A percentile compares a stretch with the other conserved stretches of the same genome.
Evolutionary conservation across 2,888 invertebrate species (phyloP).

Genomic region (Seira sanloemensis): DNA sequence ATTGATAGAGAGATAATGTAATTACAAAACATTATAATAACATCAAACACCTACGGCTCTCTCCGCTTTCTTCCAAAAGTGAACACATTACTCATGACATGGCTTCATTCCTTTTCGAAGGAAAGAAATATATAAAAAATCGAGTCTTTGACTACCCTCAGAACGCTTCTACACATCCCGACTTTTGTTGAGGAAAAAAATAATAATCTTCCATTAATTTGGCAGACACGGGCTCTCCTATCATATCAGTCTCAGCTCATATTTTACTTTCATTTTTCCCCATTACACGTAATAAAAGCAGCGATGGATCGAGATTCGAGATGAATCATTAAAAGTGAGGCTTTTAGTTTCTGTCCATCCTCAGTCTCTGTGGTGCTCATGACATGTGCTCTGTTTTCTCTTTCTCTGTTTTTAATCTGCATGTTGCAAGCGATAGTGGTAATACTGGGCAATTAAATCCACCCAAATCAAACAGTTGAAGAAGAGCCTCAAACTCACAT

Average conservation of each 20-base stretch:
- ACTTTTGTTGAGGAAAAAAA: too few relatives aligned
- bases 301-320: background rate
- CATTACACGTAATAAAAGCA: background rate
- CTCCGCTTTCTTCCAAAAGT: background rate
- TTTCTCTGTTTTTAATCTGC: background rate
- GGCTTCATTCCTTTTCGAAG: background rate
- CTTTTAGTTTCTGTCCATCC: background rate
- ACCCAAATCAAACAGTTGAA: constrained; percentile 40
- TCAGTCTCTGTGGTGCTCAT: background rate
- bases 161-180: too few relatives aligned
- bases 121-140: background rate
- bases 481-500: too few relatives aligned
- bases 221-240: constrained; percentile 7
- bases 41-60: constrained; percentile 36
- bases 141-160: too few relatives aligned
- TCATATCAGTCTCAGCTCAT: background rate
- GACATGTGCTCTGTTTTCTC: constrained; percentile 15
- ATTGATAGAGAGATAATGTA: constrained; percentile 49
- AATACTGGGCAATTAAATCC: constrained; percentile 30
- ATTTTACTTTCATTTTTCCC: background rate
- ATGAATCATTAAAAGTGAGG: background rate
- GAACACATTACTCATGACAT: background rate
- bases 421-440: background rate
- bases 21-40: constrained; percentile 31
- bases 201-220: constrained; percentile 6